phyloP scores from a whole-genome alignment of 1,140 invertebrate genomes.

The Lordiphosa stackelbergi region DNA sequence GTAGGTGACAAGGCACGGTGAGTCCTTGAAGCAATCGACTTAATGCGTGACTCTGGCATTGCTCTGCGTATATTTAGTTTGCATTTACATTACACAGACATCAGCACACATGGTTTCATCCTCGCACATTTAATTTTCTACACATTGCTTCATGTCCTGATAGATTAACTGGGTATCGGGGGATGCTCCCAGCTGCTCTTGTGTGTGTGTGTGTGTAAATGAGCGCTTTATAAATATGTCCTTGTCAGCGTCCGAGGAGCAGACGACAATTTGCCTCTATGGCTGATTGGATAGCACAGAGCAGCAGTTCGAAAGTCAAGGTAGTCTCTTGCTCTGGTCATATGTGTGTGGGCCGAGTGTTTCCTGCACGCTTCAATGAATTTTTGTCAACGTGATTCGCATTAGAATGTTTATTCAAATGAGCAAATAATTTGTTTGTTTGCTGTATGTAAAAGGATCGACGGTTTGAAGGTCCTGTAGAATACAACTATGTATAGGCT shows the following conservation, averaged over 20 bases:
- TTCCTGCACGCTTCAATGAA: conserved; percentile 62
- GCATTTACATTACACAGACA: conserved; percentile 58
- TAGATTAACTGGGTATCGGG: conserved; percentile 51
- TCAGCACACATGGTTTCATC: conserved; percentile 11
- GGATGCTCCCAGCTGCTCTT: conserved; percentile 2
- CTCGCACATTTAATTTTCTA: conserved; percentile 52
- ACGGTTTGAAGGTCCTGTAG: too few species aligned
- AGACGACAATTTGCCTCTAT: conserved; percentile 12
- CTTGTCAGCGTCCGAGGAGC: conserved; percentile 11
- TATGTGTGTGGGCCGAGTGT: conserved; percentile 13
- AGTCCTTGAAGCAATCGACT: conserved; percentile 72
- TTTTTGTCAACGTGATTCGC: conserved; percentile 74
- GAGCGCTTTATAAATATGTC: conserved; percentile 16
- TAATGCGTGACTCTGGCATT: conserved; percentile 63
- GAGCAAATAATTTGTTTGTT: conserved; percentile 74
- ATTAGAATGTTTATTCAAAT: conserved; percentile 75
- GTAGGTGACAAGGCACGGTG: conserved; percentile 30
- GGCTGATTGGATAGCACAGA: conserved; percentile 51
- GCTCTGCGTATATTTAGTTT: conserved; percentile 66
- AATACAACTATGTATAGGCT: too few species aligned
- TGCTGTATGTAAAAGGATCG: too few species aligned
- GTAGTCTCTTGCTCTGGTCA: conserved; percentile 26
- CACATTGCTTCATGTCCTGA: conserved; percentile 52
- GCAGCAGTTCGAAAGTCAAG: conserved; percentile 60
- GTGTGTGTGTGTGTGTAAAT: background rate